Conservation (phyloP, 1,140 invertebrate genomes). For the Drosophila elegans region DNA sequence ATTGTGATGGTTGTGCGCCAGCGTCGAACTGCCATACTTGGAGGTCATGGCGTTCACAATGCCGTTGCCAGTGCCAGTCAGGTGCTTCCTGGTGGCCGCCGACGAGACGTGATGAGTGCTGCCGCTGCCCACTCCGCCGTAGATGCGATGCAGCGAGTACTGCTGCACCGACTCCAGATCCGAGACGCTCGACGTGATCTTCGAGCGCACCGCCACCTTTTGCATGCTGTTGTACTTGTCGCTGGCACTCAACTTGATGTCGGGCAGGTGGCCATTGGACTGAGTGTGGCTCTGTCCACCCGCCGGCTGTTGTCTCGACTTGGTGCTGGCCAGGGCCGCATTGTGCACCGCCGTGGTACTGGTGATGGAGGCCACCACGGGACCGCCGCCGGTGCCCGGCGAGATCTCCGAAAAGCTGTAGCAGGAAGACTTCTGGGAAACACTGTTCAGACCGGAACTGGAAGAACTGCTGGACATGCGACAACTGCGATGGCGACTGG, state of each 20-base stretch:
- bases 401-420: slow-evolving; percentile 82
- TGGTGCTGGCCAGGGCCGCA: slow-evolving; percentile 74
- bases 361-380: slow-evolving; percentile 78
- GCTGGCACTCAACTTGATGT: slow-evolving; percentile 80
- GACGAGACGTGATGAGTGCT: slow-evolving; percentile 73
- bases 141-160: slow-evolving; percentile 81
- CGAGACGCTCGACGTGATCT: slow-evolving; percentile 82
- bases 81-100: slow-evolving; percentile 74
- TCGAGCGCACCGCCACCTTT: slow-evolving; percentile 80
- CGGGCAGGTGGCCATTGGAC: slow-evolving; percentile 80
- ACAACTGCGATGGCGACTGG: slow-evolving; percentile 82
- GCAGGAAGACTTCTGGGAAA: slow-evolving; percentile 82
- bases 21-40: slow-evolving; percentile 69
- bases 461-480: slow-evolving; percentile 83
- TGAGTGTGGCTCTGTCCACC: slow-evolving; percentile 50
- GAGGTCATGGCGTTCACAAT: slow-evolving; percentile 22
- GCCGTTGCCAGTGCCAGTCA: slow-evolving; percentile 48
- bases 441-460: slow-evolving; percentile 73
- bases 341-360: slow-evolving; percentile 81
- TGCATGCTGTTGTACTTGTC: slow-evolving; percentile 84
- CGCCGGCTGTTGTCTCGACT: slow-evolving; percentile 51
- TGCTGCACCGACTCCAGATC: slow-evolving; percentile 83
- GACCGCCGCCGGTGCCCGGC: slow-evolving; percentile 59
- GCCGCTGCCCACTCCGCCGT: slow-evolving; percentile 65
- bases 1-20: slow-evolving; percentile 77